phyloP scores from a whole-genome alignment of 2,113 vertebrate species.

The Eidolon helvum region DNA sequence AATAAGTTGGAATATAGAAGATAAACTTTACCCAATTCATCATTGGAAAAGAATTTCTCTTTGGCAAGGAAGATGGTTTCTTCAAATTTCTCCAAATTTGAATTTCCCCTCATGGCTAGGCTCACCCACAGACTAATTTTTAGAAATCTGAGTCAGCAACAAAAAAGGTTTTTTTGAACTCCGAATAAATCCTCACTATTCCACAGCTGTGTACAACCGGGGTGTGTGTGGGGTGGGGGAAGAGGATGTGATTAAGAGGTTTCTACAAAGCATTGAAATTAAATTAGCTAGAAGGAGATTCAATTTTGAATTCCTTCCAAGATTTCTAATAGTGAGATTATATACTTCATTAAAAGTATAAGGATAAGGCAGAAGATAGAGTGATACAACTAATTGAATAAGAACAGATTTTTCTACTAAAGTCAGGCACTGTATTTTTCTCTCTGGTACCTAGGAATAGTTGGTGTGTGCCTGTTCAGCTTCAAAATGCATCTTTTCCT shows the following conservation, averaged over 20 bases:
- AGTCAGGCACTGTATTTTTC: not conserved
- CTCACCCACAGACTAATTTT: conserved; percentile 51
- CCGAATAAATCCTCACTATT: conserved; percentile 21
- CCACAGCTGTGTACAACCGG: conserved; percentile 34
- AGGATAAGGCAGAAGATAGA: not conserved
- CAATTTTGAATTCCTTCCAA: conserved; percentile 61
- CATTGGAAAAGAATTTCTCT: not conserved
- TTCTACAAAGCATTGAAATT: conserved; percentile 58
- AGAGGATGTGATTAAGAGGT: conserved; percentile 35
- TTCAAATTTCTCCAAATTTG: conserved; percentile 33
- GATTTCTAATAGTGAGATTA: conserved; percentile 59
- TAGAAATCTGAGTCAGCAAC: conserved; percentile 50
- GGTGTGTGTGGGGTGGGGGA: too few relatives aligned
- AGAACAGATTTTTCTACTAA: conserved; percentile 6
- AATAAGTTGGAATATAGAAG: not conserved
- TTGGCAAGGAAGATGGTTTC: conserved; percentile 16
- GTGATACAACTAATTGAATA: conserved; percentile 32
- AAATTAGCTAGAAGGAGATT: conserved; percentile 50
- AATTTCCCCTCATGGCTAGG: conserved; percentile 42
- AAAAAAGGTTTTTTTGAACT: conserved; percentile 40
- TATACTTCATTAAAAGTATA: conserved; percentile 46
- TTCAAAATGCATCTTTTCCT: not conserved
- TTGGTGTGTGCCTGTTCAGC: not conserved
- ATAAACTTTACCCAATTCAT: not conserved
- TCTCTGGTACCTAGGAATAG: not conserved